These are phyloP conservation scores for Sebastes fasciatus DNA, from an alignment of 2,113 vertebrate species.

Conservation along the genomic window DNA sequence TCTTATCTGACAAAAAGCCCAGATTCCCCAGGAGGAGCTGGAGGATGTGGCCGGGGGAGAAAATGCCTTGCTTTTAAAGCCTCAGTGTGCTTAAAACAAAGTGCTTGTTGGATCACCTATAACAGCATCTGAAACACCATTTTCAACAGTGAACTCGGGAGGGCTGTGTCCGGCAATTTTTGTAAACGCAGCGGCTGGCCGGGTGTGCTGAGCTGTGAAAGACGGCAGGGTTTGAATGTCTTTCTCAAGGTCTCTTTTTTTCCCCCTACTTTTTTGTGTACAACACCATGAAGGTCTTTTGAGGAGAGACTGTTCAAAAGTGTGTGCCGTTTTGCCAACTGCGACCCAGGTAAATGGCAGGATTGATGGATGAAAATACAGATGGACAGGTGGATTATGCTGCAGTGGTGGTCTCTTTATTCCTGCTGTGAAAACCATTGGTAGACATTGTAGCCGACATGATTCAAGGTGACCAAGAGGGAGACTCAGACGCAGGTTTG, in stretches of 20 bases:
- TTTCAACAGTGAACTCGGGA: not conserved
- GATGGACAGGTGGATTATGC: not conserved
- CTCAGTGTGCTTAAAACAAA: not conserved
- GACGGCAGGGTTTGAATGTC: not conserved
- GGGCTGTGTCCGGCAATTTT: too few species aligned
- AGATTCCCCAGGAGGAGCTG: not conserved
- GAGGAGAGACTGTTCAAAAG: not conserved
- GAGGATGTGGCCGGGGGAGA: not conserved
- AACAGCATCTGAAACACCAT: not conserved
- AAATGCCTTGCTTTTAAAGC: not conserved
- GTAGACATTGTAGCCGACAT: not conserved
- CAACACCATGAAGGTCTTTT: not conserved
- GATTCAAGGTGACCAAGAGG: not conserved
- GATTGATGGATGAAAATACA: not conserved
- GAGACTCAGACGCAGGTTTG: not conserved
- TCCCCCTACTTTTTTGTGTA: not conserved
- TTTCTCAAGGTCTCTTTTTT: not conserved
- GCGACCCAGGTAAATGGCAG: not conserved
- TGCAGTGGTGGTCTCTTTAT: not conserved
- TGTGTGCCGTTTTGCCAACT: not conserved
- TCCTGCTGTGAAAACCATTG: not conserved
- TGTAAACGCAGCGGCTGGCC: not conserved
- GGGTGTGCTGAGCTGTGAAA: not conserved
- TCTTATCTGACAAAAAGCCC: not conserved
- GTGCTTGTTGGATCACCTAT: not conserved